These are phyloP conservation scores for Stichopus chloronotus DNA, from an alignment of 35 echinoderm and acorn worm genomes.

Conservation along the genomic window DNA sequence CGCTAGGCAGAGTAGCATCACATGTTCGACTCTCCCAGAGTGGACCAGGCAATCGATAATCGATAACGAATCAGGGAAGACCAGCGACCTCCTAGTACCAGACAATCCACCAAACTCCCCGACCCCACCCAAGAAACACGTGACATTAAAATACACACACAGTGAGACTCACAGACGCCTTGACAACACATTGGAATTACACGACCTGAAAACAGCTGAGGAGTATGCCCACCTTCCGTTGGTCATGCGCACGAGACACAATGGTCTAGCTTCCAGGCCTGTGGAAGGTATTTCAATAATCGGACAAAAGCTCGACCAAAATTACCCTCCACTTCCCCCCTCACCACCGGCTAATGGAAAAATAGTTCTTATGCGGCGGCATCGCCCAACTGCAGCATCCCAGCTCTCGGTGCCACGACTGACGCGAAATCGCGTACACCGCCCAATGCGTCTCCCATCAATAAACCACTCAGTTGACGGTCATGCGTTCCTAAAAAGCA, in stretches of 20 bases:
- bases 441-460: neutral
- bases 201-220: neutral
- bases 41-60: constrained; percentile 19
- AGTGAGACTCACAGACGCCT: neutral
- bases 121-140: neutral
- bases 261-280: constrained; percentile 23
- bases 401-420: neutral
- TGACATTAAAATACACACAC: constrained; percentile 49
- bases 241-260: constrained; percentile 36
- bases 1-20: constrained; percentile 21
- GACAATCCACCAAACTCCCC: constrained; percentile 63
- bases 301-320: constrained; percentile 34
- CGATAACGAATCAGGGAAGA: neutral
- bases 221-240: constrained; percentile 44
- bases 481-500: neutral
- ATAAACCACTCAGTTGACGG: neutral
- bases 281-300: constrained; percentile 33
- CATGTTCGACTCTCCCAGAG: constrained; percentile 6
- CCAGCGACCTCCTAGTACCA: constrained; percentile 19
- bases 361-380: neutral
- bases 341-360: neutral
- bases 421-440: neutral
- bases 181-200: neutral
- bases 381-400: neutral
- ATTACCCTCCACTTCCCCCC: neutral